Conservation (phyloP, 2,113 vertebrate genomes). For the Chlamydotis undulata region DNA sequence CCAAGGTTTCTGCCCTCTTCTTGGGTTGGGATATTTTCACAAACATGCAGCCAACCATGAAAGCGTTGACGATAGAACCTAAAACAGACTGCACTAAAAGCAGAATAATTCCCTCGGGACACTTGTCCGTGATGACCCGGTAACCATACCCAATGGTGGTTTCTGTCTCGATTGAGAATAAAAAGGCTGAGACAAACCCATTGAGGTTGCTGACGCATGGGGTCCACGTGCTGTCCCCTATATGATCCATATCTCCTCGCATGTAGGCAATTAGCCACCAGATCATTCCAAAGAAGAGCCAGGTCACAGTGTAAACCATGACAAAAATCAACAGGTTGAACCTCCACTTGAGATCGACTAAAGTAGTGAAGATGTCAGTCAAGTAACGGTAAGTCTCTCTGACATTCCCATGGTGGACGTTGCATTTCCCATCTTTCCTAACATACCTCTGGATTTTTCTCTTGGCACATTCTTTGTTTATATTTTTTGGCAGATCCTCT, state of each 20-base stretch:
- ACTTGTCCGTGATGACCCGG: conserved; percentile 97
- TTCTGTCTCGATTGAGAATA: conserved; percentile 99
- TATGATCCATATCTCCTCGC: conserved; percentile 94
- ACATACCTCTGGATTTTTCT: conserved; percentile 94
- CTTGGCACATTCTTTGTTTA: conserved; percentile 82
- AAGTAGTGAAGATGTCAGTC: conserved; percentile 97
- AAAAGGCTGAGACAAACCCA: conserved; percentile 94
- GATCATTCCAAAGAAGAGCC: conserved; percentile 98
- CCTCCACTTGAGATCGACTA: conserved; percentile 97
- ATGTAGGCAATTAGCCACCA: conserved; percentile 99
- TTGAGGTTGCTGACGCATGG: conserved; percentile 98
- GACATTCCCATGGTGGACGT: conserved; percentile 97
- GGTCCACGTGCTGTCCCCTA: conserved; percentile 90
- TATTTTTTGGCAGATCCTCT: conserved; percentile 86
- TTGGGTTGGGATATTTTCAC: conserved; percentile 99
- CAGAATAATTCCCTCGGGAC: conserved; percentile 94
- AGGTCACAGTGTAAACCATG: conserved; percentile 96
- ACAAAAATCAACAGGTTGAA: conserved; percentile 98
- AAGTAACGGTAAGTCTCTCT: conserved; percentile 95
- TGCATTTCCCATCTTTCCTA: conserved; percentile 97
- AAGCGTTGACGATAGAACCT: conserved; percentile 98
- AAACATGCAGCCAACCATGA: conserved; percentile 99
- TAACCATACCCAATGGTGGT: conserved; percentile 99
- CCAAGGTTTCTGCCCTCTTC: conserved; percentile 97
- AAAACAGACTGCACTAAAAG: conserved; percentile 96